Conservation (phyloP, 2,113 vertebrate species). For the Plectropomus leopardus region DNA sequence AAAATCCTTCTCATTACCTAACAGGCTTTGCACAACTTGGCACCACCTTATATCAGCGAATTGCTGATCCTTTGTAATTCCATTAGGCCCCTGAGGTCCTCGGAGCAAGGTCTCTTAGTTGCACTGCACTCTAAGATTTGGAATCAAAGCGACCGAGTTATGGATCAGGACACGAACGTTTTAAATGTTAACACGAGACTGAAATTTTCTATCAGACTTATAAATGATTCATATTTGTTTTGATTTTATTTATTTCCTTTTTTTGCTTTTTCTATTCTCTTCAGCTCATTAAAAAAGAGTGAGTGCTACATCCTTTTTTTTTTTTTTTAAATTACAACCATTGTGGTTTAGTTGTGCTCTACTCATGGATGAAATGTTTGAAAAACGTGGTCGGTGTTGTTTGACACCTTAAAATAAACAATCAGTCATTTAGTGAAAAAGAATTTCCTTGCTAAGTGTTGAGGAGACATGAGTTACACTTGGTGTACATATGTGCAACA, state of each 20-base stretch:
- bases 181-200: not conserved
- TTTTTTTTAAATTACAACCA: not conserved
- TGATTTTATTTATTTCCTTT: not conserved
- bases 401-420: conserved; percentile 14
- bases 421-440: conserved; percentile 11
- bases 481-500: conserved; percentile 56
- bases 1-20: conserved; percentile 27
- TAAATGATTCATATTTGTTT: not conserved
- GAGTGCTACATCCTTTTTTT: not conserved
- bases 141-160: conserved; percentile 3
- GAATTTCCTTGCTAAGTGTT: not conserved
- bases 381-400: conserved; percentile 2
- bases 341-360: not conserved
- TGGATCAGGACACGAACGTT: not conserved
- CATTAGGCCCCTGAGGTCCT: conserved; percentile 27
- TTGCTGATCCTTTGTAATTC: conserved; percentile 34
- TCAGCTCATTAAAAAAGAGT: not conserved
- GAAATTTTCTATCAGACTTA: not conserved
- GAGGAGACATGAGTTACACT: conserved; percentile 12
- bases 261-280: not conserved
- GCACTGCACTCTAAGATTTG: not conserved
- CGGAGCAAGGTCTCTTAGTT: not conserved
- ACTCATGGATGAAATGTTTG: not conserved
- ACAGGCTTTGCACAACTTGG: conserved; percentile 46
- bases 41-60: conserved; percentile 32